Evolutionary conservation across 2,113 vertebrate species (phyloP), one percentile per base, ranked within the genome.

Genomic region (Tretioscincus oriximinensis): DNA sequence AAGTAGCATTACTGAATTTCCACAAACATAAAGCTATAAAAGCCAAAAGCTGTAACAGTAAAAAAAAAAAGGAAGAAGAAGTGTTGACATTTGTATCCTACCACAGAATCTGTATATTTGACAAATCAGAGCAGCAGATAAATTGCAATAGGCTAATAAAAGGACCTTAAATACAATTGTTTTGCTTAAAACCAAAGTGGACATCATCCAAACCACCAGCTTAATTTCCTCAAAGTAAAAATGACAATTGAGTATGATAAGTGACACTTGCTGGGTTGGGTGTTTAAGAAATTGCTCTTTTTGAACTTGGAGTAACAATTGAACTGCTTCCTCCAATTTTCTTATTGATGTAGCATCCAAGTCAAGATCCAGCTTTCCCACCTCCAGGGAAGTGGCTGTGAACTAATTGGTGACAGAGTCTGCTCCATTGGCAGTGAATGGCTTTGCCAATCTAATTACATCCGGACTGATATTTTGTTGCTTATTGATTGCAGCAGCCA

Each of bases 91-190:
- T n/a, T n/a, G n/a, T 77, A 51, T 73, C 69, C 68, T 72, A 73
- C 29, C 45, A 69, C 69, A 58, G 18, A 64, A 51, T 72, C 9
- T 5, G 14, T 41, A 18, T 41, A 47, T 26, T 51, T 83, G 81
- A 83, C 70, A 73, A 41, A 77, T 72, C 47, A 75, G 45, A 45
- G 26, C 63, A 54, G 41, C 49, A 75, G 29, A 31, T 74, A 58
- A 67, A n/a, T 75, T 14, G 63, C 14, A 67, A 49, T 54, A 41
- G 6, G 64, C 29, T 72, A 41, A 67, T 58, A 22, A 81, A 41
- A 41, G 24, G 75, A 83, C 68, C 28, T 78, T 58, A n/a, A 45
- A 65, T 78, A 54, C 73, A 83, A 67, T 28, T 54, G 28, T 8
- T 35, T 41, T 35, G 51, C 41, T 54, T 31, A 66, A 29, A 78